Evolutionary conservation across 2,113 vertebrate species (phyloP).

Genomic region (Carassius gibelio): DNA sequence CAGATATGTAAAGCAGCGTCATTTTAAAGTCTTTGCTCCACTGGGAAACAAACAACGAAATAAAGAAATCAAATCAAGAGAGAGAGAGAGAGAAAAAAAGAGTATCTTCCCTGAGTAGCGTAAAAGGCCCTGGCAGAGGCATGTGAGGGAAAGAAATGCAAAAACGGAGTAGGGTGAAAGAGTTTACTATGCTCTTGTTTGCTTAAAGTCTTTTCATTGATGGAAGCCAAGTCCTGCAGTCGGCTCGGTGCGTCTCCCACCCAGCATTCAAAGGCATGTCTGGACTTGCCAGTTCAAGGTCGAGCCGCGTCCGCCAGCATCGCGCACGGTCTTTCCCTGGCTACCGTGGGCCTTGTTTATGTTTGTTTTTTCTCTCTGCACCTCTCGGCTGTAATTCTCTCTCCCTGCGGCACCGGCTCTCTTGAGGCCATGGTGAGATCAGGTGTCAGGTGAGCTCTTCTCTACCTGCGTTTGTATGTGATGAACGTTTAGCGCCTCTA

Average conservation of each 20-base stretch:
- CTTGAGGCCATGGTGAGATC: constrained; percentile 15
- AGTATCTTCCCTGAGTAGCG: constrained; percentile 54
- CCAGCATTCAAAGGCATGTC: constrained; percentile 66
- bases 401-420: constrained; percentile 39
- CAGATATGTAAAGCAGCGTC: constrained; percentile 71
- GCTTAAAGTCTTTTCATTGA: constrained; percentile 58
- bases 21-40: constrained; percentile 53
- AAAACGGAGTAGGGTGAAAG: constrained; percentile 48
- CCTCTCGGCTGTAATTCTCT: constrained; percentile 37
- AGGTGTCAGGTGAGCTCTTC: constrained; percentile 55
- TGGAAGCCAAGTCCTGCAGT: constrained; percentile 60
- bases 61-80: constrained; percentile 70
- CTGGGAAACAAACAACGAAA: constrained; percentile 67
- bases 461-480: constrained; percentile 32
- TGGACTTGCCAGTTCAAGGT: constrained; percentile 66
- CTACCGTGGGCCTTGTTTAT: constrained; percentile 59
- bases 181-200: constrained; percentile 55
- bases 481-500: constrained; percentile 13
- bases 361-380: constrained; percentile 59
- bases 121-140: constrained; percentile 50
- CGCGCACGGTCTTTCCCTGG: constrained; percentile 42
- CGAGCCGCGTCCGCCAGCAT: constrained; percentile 56
- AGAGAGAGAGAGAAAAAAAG: constrained; percentile 18
- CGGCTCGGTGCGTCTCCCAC: constrained; percentile 58
- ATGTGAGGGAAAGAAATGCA: constrained; percentile 29